Conservation (phyloP, 2,888 invertebrate genomes). For the Zygaena filipendulae region DNA sequence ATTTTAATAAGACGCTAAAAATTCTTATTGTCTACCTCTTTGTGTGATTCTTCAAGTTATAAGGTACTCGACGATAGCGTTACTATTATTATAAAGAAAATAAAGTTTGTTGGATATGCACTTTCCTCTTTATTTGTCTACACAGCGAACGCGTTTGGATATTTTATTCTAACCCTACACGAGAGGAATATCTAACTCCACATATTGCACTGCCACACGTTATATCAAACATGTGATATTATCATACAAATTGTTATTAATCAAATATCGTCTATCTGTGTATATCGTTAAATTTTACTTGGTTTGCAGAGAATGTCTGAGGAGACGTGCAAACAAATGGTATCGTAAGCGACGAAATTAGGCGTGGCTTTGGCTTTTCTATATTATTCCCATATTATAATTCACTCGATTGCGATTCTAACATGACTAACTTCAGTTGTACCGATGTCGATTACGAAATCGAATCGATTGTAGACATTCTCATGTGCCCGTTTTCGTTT, state of each 20-base stretch:
- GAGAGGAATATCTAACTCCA: slow-evolving; percentile 25
- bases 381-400: slow-evolving; percentile 55
- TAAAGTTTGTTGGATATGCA: too few species aligned
- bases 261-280: slow-evolving; percentile 23
- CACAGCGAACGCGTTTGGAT: too few species aligned
- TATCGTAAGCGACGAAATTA: slow-evolving; percentile 65
- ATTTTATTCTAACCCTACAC: too few species aligned
- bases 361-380: slow-evolving; percentile 67
- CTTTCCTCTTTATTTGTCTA: too few species aligned
- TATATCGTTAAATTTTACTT: slow-evolving; percentile 63
- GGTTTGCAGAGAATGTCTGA: slow-evolving; percentile 85
- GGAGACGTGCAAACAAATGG: slow-evolving; percentile 86
- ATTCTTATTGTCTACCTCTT: too few species aligned
- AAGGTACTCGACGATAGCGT: too few species aligned
- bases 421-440: slow-evolving; percentile 53
- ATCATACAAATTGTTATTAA: slow-evolving; percentile 5
- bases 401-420: slow-evolving; percentile 59
- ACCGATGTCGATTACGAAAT: slow-evolving; percentile 40
- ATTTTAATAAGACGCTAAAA: too few species aligned
- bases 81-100: too few species aligned
- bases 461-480: slow-evolving; percentile 27
- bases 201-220: slow-evolving; percentile 23
- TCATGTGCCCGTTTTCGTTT: slow-evolving; percentile 13
- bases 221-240: slow-evolving; percentile 17
- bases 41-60: too few species aligned